phyloP scores from a whole-genome alignment of 2,888 invertebrate species.

The Bombylius major region DNA sequence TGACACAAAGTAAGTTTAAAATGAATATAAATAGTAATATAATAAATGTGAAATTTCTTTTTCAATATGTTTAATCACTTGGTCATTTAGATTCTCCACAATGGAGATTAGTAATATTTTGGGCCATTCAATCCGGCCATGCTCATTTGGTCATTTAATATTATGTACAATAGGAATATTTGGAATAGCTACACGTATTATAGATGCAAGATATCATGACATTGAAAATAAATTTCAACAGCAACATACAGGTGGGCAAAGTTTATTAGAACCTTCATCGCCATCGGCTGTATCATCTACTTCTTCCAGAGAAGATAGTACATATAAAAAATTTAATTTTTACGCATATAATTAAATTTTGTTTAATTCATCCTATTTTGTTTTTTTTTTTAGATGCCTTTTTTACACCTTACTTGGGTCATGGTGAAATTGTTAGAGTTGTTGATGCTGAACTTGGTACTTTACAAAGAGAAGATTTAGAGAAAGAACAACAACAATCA shows the following conservation, averaged over 20 bases:
- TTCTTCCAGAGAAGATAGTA: constrained; percentile 12
- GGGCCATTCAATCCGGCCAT: constrained; percentile 13
- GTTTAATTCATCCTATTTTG: neutral
- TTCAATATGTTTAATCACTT: neutral
- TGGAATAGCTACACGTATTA: constrained; percentile 12
- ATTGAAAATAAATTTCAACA: constrained; percentile 1
- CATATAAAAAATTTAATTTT: neutral
- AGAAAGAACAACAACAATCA: constrained; percentile 8
- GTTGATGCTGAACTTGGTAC: constrained; percentile 44
- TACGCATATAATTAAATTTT: neutral
- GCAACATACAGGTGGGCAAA: constrained; percentile 8
- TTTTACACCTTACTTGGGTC: constrained; percentile 40
- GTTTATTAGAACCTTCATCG: constrained; percentile 4
- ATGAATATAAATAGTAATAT: neutral
- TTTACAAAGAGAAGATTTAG: constrained; percentile 29
- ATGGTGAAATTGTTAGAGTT: constrained; percentile 44
- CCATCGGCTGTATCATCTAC: constrained; percentile 7
- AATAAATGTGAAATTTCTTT: neutral
- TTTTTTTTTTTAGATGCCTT: constrained; percentile 16
- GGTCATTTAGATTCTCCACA: constrained; percentile 13
- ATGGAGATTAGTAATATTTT: constrained; percentile 14
- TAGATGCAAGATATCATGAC: constrained; percentile 14
- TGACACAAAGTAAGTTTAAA: constrained; percentile 13
- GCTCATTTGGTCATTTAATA: constrained; percentile 12
- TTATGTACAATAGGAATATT: constrained; percentile 14